Conservation (phyloP, 2,113 vertebrate genomes). For the Colistium nudipinnis region DNA sequence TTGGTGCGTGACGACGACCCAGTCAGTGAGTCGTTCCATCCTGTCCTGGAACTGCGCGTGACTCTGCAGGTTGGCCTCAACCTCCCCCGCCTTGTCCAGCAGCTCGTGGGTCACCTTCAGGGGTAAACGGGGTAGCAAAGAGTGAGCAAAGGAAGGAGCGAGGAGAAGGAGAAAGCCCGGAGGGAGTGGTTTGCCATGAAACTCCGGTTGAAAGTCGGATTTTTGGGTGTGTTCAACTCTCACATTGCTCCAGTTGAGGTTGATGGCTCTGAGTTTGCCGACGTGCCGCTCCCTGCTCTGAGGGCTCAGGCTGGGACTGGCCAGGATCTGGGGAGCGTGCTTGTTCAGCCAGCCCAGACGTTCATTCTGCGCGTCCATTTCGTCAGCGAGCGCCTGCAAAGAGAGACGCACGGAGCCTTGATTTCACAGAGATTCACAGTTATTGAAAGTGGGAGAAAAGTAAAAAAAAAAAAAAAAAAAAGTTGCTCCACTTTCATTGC, state of each 20-base stretch:
- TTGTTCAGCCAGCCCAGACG: constrained; percentile 90
- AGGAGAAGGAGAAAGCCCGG: too few relatives aligned
- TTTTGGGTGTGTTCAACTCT: background rate
- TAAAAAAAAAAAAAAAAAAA: background rate
- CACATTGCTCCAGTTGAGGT: constrained; percentile 90
- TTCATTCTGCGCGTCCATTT: constrained; percentile 86
- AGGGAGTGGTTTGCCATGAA: background rate
- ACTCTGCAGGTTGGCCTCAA: constrained; percentile 80
- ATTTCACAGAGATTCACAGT: background rate
- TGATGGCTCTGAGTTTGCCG: constrained; percentile 83
- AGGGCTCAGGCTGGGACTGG: constrained; percentile 80
- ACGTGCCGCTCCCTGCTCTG: constrained; percentile 86
- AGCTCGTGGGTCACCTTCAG: constrained; percentile 85
- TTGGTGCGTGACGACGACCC: constrained; percentile 78
- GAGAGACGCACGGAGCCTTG: background rate
- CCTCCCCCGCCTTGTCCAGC: constrained; percentile 83
- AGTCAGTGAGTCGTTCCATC: constrained; percentile 78
- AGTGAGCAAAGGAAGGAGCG: background rate
- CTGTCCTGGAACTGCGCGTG: constrained; percentile 78
- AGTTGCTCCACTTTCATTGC: background rate
- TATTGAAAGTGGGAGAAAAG: background rate
- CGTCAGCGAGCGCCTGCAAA: constrained; percentile 82
- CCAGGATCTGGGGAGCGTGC: constrained; percentile 84
- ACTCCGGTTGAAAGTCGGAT: background rate
- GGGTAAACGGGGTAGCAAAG: background rate